Percentiles rank a stretch among this genome's conserved stretches.
Evolutionary conservation across 1,140 invertebrate species (phyloP).

Genomic region (Cydia strobilella): DNA sequence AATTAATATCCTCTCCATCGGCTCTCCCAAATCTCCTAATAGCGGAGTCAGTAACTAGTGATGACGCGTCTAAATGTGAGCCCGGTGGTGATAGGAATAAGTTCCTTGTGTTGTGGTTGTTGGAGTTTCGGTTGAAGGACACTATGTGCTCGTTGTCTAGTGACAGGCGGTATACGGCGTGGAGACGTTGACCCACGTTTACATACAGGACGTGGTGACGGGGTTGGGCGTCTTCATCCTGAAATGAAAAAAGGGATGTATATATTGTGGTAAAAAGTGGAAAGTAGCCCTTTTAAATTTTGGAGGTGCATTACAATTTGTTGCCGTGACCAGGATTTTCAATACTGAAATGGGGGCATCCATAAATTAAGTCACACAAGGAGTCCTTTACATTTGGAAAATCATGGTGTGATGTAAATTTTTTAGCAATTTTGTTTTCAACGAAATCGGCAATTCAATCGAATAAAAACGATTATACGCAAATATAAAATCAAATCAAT

Average conservation of each 20-base stretch:
- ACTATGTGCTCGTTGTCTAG: background rate
- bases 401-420: too few relatives aligned
- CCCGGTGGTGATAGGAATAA: background rate
- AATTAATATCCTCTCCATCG: slow-evolving; percentile 56
- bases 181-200: slow-evolving; percentile 38
- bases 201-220: slow-evolving; percentile 40
- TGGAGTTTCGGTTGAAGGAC: background rate
- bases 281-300: background rate
- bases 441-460: too few relatives aligned
- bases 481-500: too few relatives aligned
- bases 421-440: too few relatives aligned
- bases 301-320: background rate
- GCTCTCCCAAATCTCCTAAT: slow-evolving; percentile 58
- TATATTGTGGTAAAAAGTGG: background rate
- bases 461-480: too few relatives aligned
- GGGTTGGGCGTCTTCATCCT: slow-evolving; percentile 19
- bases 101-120: slow-evolving; percentile 1
- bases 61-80: slow-evolving; percentile 40
- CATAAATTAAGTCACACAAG: too few relatives aligned
- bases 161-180: slow-evolving; percentile 36
- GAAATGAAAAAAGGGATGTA: background rate
- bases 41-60: slow-evolving; percentile 56
- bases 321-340: slow-evolving; percentile 1
- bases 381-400: too few relatives aligned
- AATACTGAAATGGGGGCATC: background rate